Base-by-base conservation (phyloP, 2,113 vertebrate species). In the Cnemophilus loriae region DNA sequence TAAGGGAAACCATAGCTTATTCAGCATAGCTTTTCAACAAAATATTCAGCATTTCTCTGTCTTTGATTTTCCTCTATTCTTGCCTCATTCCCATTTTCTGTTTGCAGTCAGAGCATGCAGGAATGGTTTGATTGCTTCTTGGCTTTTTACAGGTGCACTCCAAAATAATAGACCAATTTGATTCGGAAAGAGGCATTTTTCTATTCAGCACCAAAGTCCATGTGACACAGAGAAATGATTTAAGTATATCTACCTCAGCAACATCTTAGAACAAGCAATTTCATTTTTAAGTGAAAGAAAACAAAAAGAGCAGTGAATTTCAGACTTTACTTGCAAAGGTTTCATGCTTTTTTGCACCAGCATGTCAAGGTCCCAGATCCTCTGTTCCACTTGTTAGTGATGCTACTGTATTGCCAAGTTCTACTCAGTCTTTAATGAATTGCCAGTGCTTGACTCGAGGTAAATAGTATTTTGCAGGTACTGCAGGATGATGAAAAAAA, bases 381-480 rank as follows among this genome's bases (percentile, higher is more conserved):
- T 78, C 41, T 59, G 15, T 61, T 85, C 37, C 21, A 61, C 37
- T 50, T 69, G 20, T 50, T 42, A 28, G 16, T 5, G 19, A 55
- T 65, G 46, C 10, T 32, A 9, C 30, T 39, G 27, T 33, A 41
- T 55, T 28, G 15, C 47, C 35, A 53, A 26, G 15, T 70, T 74
- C 37, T 65, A 23, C 52, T 69, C 61, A 56, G 44, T 37, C 37
- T 82, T 64, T 65, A 61, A 39, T 42, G 56, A 74, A 47, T 32
- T 70, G 8, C 41, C 52, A 52, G 0, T 1, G 1, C 19, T 63
- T 73, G 33, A n/a, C 44, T 64, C 0, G 0, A 9, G 16, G 12
- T 42, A 67, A 44, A 63, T 21, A 67, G 7, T 44, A 44, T 87
- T 92, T 74, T 70, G 44, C 26, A 91, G 32, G 11, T 84, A 12